Base-by-base conservation (phyloP, 2,888 invertebrate genomes). In the Nomada flava region DNA sequence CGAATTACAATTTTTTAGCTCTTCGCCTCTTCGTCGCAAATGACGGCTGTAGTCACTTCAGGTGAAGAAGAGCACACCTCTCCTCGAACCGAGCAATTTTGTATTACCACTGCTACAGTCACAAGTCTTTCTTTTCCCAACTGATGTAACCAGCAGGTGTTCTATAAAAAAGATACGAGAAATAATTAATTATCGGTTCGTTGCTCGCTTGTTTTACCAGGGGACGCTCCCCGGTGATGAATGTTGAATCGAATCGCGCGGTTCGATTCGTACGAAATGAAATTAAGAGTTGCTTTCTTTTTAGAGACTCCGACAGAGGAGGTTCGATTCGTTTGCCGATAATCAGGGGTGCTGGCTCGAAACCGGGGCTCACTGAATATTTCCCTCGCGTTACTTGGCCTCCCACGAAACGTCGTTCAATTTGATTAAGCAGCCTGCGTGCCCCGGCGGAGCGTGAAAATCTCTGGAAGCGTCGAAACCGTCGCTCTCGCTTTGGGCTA, bases 401-500 rank as follows among this genome's bases (percentile, higher is more conserved):
- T 75, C 47, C 59, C 65, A 67, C 76, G 68, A 68, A 80, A 74
- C 68, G 20, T 81, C 67, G 70, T 53, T 64, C 74, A 69, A 75
- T 83, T 71, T 64, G 63, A 83, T 83, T 82, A 82, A 71, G 77
- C 77, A n/a, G 81, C 59, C 74, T 77, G 77, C 74, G 82, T 83
- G 59, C 26, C 52, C 23, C 71, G 50, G 0, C 47, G 74, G 36
- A 75, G 67, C 76, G 77, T 82, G 68, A 83, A 83, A 81, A 81
- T 77, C 59, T 77, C 57, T 50, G 47, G 76, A 59, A 65, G 73
- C 53, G 36, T 68, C 57, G 70, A 71, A 77, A 68, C 77, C 62
- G 50, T 75, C 57, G 53, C 67, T 18, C 47, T 13, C 36, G 79
- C 77, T 83, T 83, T 82, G 81, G 71, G 62, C 77, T 75, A 0